A percentile compares a stretch with the other conserved stretches of the same genome.
Evolutionary conservation across 2,797 vertebrate species (phyloP).

Genomic region (Premnoplex brunnescens): DNA sequence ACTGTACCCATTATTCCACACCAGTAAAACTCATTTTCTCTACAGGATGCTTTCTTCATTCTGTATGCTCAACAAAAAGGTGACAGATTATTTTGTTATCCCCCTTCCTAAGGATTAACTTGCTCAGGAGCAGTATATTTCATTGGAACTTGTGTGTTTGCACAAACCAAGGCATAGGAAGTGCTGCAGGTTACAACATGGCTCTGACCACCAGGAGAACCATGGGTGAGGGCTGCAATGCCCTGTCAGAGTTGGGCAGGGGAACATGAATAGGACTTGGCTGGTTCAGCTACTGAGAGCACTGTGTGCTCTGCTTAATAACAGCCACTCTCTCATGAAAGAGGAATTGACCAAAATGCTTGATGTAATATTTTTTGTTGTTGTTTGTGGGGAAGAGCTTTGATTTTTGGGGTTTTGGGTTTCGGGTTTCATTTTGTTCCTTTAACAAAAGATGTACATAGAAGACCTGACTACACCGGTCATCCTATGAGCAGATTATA

Average conservation of each 20-base stretch:
- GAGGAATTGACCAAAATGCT: neutral
- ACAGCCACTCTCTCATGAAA: neutral
- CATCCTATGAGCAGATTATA: too few relatives aligned
- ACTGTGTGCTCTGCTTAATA: neutral
- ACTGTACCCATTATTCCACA: neutral
- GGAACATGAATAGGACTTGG: too few relatives aligned
- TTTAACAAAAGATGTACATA: neutral
- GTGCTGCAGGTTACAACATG: neutral
- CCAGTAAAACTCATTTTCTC: neutral
- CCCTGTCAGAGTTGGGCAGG: too few relatives aligned
- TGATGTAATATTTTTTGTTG: neutral
- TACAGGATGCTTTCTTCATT: neutral
- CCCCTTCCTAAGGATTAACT: neutral
- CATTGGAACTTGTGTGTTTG: neutral
- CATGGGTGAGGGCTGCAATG: accelerated
- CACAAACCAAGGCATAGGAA: neutral
- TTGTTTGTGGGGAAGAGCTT: neutral
- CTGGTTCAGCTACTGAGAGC: neutral
- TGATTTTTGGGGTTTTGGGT: neutral
- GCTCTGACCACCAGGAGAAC: neutral
- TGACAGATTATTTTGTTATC: neutral
- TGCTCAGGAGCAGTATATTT: neutral
- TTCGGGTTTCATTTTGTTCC: neutral
- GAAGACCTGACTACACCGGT: neutral
- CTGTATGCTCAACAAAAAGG: neutral